Evolutionary conservation across 2,113 vertebrate genomes (phyloP), one percentile per base, ranked within the genome.

Genomic region (Brachyhypopomus occidentalis): DNA sequence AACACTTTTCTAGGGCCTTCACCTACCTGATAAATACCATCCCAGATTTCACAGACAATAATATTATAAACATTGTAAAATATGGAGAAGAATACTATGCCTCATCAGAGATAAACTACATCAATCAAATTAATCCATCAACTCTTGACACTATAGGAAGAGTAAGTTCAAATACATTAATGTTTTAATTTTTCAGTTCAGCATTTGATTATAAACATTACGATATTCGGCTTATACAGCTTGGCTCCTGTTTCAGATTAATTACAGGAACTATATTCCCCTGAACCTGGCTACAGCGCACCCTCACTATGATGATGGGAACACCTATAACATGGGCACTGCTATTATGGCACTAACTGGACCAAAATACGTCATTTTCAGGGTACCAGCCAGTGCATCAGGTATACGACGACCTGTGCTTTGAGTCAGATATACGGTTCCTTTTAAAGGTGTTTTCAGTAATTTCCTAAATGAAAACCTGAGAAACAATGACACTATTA

Each of bases 41-140:
- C 85, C 95, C 97, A 0, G 93, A 98, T 85, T 98, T 99, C 92
- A 99, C 97, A 0, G 98, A 98, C 91, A 99, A 99, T 91, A 97
- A 96, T 90, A 64, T 98, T 79, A 95, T 99, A 84, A 99, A 97
- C 89, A 94, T 99, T 69, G 95, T 98, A 83, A 95, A 88, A 85
- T 95, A 94, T 70, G 97, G 98, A 3, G 85, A 93, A 17, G 95
- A 98, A 81, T 96, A 94, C 89, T 99, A 96, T 72, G 94, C 96
- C 0, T 94, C 95, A 73, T 95, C 95, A 0, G 97, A 99, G 90
- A 90, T 97, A 72, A 98, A 97, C 88, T 97, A 96, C 91, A 94
- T 98, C 55, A 95, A 96, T 87, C 94, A 95, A 89, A 95, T 99
- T 30, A 88, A 98, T 84, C 95, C 95, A 0, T 74, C 59, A 7